These are phyloP conservation scores for Laspeyria flexula DNA, from an alignment of 2,888 invertebrate species.

Conservation along the genomic window DNA sequence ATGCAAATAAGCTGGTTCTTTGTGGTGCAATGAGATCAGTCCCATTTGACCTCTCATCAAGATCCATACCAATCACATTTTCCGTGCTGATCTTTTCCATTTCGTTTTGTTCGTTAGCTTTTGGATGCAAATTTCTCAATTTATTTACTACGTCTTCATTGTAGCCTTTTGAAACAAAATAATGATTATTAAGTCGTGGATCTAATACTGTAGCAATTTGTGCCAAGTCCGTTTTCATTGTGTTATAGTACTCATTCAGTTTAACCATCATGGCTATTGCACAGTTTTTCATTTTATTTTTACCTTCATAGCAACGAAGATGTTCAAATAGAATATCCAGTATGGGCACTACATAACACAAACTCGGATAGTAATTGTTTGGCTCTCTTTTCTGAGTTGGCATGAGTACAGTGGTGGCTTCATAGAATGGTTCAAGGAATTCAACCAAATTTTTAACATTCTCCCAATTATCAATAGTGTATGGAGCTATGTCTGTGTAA, in stretches of 20 bases:
- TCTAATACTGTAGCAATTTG: constrained; percentile 7
- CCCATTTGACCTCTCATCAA: no score
- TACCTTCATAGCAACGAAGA: background rate
- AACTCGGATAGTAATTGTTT: constrained; percentile 6
- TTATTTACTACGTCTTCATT: constrained; percentile 9
- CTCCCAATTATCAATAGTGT: constrained; percentile 3
- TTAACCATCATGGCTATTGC: background rate
- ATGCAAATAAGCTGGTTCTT: constrained; percentile 3
- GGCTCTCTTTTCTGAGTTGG: no score
- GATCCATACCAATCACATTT: no score
- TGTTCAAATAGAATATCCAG: constrained; percentile 1
- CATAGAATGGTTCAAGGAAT: constrained; percentile 4
- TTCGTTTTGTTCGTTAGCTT: constrained; percentile 4
- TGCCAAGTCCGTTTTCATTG: constrained; percentile 10
- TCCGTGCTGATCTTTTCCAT: no score
- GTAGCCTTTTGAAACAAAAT: constrained; percentile 7
- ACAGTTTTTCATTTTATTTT: background rate
- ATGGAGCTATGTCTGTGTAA: constrained; percentile 3
- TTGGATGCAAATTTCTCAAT: constrained; percentile 9
- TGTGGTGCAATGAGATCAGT: no score
- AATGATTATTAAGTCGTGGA: constrained; percentile 4
- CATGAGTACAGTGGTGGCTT: constrained; percentile 3
- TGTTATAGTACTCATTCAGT: background rate
- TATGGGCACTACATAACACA: constrained; percentile 7
- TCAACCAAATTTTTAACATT: constrained; percentile 3